These are phyloP conservation scores for Bothrops jararaca DNA, from an alignment of 2,113 vertebrate genomes.

Conservation along the genomic window DNA sequence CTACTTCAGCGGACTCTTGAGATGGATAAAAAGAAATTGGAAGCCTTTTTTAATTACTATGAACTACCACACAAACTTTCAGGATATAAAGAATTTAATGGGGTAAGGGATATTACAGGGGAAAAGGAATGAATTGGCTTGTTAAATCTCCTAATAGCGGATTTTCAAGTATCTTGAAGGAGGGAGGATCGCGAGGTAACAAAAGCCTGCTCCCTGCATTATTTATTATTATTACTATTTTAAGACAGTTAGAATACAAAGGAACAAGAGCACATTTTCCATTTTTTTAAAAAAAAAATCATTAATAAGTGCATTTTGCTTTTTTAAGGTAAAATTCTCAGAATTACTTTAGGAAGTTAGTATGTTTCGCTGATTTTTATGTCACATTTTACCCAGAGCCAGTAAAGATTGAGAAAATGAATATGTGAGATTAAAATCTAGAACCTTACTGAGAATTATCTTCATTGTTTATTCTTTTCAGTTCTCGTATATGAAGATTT, in stretches of 20 bases:
- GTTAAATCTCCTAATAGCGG: background rate
- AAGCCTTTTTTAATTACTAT: background rate
- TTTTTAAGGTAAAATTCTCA: background rate
- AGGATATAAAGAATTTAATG: background rate
- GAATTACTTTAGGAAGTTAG: background rate
- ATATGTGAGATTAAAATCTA: conserved; percentile 46
- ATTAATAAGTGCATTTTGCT: background rate
- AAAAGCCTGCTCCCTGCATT: background rate
- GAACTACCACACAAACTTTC: background rate
- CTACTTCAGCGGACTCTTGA: background rate
- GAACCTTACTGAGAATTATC: conserved; percentile 97
- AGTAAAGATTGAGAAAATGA: conserved; percentile 15
- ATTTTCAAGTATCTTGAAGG: background rate
- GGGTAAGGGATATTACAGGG: background rate
- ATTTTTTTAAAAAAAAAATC: background rate
- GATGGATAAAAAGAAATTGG: background rate
- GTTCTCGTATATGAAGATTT: conserved; percentile 99
- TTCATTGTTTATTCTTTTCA: conserved; percentile 99
- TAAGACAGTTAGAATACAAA: background rate
- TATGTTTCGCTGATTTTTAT: background rate
- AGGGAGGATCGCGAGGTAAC: background rate
- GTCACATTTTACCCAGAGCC: conserved; percentile 1
- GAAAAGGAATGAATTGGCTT: background rate
- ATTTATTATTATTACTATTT: background rate
- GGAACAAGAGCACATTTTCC: background rate